Evolutionary conservation across 2,113 vertebrate genomes (phyloP).

Genomic region (Apistogramma diplotaenia): DNA sequence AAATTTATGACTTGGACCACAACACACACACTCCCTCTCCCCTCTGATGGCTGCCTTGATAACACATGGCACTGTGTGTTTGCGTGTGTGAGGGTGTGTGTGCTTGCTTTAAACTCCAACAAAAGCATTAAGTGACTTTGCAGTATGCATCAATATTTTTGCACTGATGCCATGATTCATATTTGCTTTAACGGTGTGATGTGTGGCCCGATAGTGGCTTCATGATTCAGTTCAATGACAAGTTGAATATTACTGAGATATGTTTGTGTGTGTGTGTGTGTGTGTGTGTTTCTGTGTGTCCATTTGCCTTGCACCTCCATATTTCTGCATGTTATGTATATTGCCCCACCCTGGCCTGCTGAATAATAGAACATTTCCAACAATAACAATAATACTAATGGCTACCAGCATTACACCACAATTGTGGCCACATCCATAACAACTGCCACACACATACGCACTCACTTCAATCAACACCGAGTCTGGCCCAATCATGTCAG

Average conservation of each 20-base stretch:
- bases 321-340: conserved; percentile 45
- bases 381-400: conserved; percentile 76
- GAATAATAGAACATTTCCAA: conserved; percentile 69
- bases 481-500: conserved; percentile 77
- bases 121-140: conserved; percentile 39
- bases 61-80: conserved; percentile 40
- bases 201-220: not conserved
- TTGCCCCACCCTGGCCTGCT: conserved; percentile 39
- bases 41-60: conserved; percentile 65
- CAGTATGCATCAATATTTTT: conserved; percentile 30
- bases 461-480: conserved; percentile 68
- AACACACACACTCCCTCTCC: conserved; percentile 37
- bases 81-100: conserved; percentile 18
- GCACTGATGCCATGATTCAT: conserved; percentile 33
- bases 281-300: not conserved
- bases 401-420: conserved; percentile 58
- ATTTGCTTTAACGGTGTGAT: conserved; percentile 36
- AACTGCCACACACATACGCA: conserved; percentile 35
- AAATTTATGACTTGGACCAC: conserved; percentile 78
- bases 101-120: conserved; percentile 19
- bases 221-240: conserved; percentile 33
- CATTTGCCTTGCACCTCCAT: conserved; percentile 9
- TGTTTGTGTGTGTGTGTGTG: not conserved
- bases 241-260: conserved; percentile 28
- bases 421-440: conserved; percentile 61